Evolutionary conservation across 2,113 vertebrate genomes (phyloP).

Genomic region (Penelope pileata): DNA sequence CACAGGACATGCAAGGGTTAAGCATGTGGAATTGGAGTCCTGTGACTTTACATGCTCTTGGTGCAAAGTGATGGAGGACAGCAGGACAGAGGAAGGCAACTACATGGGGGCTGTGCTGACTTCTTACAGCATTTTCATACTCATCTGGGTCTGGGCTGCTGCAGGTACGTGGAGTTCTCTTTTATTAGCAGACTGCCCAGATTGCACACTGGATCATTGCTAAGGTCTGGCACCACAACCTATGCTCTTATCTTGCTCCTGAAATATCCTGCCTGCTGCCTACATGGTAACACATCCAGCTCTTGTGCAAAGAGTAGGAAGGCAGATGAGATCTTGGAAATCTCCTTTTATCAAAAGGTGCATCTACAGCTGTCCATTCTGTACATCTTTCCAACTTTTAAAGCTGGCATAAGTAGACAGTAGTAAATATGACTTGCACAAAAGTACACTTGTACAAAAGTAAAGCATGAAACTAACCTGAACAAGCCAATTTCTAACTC

Average conservation of each 20-base stretch:
- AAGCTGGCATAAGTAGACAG: not conserved
- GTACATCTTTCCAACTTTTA: not conserved
- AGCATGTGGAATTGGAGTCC: not conserved
- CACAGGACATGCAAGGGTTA: not conserved
- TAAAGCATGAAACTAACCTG: not conserved
- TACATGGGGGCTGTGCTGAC: not conserved
- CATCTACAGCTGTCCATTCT: not conserved
- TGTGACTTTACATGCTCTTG: not conserved
- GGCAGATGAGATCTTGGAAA: not conserved
- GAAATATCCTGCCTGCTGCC: not conserved
- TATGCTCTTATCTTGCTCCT: not conserved
- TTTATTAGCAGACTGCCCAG: not conserved
- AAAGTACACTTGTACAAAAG: not conserved
- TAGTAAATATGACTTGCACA: not conserved
- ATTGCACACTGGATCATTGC: not conserved
- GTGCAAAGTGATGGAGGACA: not conserved
- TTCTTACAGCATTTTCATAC: not conserved
- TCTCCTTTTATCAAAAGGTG: not conserved
- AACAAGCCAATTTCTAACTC: not conserved
- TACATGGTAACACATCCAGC: not conserved
- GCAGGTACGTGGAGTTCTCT: fast-evolving
- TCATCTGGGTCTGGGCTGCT: not conserved
- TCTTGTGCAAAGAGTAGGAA: not conserved
- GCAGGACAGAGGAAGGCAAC: not conserved
- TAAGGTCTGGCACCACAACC: not conserved